Percentiles rank a stretch among this genome's conserved stretches.
phyloP scores from a whole-genome alignment of 2,797 vertebrate genomes.

The Platyrinchus mystaceus region DNA sequence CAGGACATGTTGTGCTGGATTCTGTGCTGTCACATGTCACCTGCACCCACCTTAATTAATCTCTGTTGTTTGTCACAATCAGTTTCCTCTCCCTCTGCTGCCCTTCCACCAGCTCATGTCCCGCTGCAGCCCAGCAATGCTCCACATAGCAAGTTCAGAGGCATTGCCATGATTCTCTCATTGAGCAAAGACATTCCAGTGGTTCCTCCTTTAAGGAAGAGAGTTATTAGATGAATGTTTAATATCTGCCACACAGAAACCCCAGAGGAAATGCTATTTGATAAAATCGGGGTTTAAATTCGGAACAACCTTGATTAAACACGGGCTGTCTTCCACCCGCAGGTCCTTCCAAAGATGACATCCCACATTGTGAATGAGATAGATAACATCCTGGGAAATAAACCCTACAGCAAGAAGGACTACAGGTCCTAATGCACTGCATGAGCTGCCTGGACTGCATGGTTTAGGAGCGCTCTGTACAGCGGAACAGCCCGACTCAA shows the following conservation, averaged over 20 bases:
- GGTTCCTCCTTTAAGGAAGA: neutral
- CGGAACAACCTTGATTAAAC: neutral
- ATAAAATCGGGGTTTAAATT: neutral
- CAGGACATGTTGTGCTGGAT: neutral
- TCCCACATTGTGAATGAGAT: constrained; percentile 94
- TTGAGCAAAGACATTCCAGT: neutral
- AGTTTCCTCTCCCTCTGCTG: neutral
- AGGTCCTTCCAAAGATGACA: constrained; percentile 99
- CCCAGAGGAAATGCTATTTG: neutral
- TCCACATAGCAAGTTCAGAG: neutral
- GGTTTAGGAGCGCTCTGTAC: constrained; percentile 65
- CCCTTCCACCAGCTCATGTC: neutral
- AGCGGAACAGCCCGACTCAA: constrained; percentile 52
- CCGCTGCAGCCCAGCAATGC: neutral
- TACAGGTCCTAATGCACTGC: constrained; percentile 87
- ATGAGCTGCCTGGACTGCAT: constrained; percentile 78
- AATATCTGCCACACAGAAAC: neutral
- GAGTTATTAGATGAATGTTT: neutral
- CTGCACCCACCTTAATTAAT: neutral
- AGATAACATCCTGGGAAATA: constrained; percentile 95
- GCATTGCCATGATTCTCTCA: neutral
- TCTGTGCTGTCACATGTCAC: neutral
- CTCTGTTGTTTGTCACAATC: neutral
- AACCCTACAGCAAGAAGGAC: constrained; percentile 97
- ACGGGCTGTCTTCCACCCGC: neutral